A percentile compares a stretch with the other conserved stretches of the same genome.
Evolutionary conservation across 2,113 vertebrate genomes (phyloP).

Genomic region (Genyomyrus donnyi): DNA sequence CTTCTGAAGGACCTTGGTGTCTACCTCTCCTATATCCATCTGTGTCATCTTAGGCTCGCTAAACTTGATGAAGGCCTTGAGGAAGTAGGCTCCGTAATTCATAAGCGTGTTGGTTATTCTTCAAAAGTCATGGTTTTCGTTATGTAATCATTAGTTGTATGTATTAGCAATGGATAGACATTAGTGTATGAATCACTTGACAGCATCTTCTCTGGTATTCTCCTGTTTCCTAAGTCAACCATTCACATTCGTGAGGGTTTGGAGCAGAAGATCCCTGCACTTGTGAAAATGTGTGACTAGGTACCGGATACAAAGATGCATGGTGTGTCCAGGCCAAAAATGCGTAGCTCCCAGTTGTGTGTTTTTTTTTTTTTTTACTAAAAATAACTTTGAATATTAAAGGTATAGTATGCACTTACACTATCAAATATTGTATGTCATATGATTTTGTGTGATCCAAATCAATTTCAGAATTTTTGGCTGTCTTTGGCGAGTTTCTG

Average conservation of each 20-base stretch:
- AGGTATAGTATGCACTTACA: not conserved
- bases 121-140: not conserved
- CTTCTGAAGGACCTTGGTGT: not conserved
- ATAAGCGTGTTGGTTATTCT: not conserved
- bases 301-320: not conserved
- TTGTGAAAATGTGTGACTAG: too few species aligned
- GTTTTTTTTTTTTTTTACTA: not conserved
- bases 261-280: too few species aligned
- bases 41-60: not conserved
- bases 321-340: not conserved
- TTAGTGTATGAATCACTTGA: not conserved
- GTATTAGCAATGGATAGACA: not conserved
- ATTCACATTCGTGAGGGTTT: not conserved
- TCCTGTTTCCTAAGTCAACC: not conserved
- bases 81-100: not conserved
- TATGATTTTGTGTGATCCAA: not conserved
- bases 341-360: not conserved
- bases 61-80: not conserved
- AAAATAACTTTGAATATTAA: not conserved
- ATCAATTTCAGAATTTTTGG: not conserved
- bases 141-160: not conserved
- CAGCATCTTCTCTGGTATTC: not conserved
- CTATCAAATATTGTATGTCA: not conserved
- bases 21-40: not conserved
- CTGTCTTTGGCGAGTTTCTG: not conserved